Conservation (phyloP, 2,888 invertebrate genomes). For the Drosophila dives region DNA sequence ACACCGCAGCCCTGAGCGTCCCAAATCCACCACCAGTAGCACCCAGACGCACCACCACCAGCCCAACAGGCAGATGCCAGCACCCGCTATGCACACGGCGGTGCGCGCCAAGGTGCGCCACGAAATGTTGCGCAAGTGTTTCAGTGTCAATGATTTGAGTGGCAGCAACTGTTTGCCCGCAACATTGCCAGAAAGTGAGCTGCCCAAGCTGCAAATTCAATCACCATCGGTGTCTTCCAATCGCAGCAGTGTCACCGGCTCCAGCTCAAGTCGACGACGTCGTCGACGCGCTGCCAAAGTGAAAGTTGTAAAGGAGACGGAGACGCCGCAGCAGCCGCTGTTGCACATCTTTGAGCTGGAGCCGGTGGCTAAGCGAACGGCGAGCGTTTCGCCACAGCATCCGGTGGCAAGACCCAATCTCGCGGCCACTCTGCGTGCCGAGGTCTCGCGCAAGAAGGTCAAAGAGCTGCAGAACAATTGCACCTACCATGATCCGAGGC, state of each 20-base stretch:
- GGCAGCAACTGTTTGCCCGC: slow-evolving; percentile 67
- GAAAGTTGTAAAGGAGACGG: slow-evolving; percentile 19
- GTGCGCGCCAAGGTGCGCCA: slow-evolving; percentile 64
- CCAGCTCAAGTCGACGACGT: slow-evolving; percentile 41
- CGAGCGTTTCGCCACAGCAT: slow-evolving; percentile 80
- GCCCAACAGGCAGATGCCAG: slow-evolving; percentile 21
- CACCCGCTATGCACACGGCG: slow-evolving; percentile 43
- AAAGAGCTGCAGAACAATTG: slow-evolving; percentile 80
- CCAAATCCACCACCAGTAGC: slow-evolving; percentile 56
- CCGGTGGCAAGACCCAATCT: slow-evolving; percentile 84
- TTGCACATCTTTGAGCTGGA: slow-evolving; percentile 67
- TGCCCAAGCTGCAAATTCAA: slow-evolving; percentile 76
- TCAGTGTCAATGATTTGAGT: slow-evolving; percentile 78
- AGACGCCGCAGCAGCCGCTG: slow-evolving; percentile 34
- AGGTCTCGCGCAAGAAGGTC: slow-evolving; percentile 82
- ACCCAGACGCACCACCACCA: slow-evolving; percentile 36
- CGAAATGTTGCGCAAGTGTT: slow-evolving; percentile 71
- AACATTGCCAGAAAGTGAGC: slow-evolving; percentile 25
- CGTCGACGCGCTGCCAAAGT: slow-evolving; percentile 50
- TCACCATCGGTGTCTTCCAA: slow-evolving; percentile 63
- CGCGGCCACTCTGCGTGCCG: slow-evolving; percentile 84
- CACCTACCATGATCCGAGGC: slow-evolving; percentile 73
- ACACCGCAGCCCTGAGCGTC: slow-evolving; percentile 32
- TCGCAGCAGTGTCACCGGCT: slow-evolving; percentile 51
- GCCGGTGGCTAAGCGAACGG: slow-evolving; percentile 37